phyloP scores from a whole-genome alignment of 2,797 vertebrate species.

The Hippoglossus hippoglossus region DNA sequence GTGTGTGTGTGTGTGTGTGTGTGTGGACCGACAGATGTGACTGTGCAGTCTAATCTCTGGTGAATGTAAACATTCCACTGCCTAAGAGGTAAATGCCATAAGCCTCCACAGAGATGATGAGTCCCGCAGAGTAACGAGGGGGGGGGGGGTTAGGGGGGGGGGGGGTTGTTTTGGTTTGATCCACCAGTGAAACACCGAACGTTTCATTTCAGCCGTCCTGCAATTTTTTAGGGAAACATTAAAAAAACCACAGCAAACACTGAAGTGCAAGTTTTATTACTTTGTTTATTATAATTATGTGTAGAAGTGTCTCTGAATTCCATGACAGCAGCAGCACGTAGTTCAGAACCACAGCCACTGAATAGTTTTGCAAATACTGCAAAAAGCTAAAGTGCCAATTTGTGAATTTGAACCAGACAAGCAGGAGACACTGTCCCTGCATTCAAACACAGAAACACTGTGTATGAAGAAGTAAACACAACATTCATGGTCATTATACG shows the following conservation, averaged over 20 bases:
- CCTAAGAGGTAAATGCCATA: constrained; percentile 6
- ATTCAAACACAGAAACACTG: too few relatives aligned
- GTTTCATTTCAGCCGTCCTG: constrained; percentile 6
- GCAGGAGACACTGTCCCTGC: too few relatives aligned
- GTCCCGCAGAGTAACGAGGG: constrained; percentile 5
- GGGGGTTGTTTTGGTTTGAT: background rate
- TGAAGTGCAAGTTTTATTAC: background rate
- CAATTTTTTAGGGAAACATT: background rate
- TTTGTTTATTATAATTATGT: background rate
- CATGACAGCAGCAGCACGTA: background rate
- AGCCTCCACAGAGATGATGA: constrained; percentile 28
- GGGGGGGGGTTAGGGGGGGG: background rate
- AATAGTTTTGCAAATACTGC: background rate
- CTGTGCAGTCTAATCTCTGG: constrained; percentile 41
- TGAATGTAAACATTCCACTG: constrained; percentile 60
- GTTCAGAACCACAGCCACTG: background rate
- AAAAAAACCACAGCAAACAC: background rate
- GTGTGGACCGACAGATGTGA: constrained; percentile 43
- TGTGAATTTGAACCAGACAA: background rate
- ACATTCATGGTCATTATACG: too few relatives aligned
- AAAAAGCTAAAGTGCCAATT: background rate
- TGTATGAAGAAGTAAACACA: too few relatives aligned
- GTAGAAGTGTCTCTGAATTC: background rate
- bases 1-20: constrained; percentile 20
- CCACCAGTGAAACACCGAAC: too few relatives aligned